Evolutionary conservation across 2,888 invertebrate genomes (phyloP).

Genomic region (Seira ritae): DNA sequence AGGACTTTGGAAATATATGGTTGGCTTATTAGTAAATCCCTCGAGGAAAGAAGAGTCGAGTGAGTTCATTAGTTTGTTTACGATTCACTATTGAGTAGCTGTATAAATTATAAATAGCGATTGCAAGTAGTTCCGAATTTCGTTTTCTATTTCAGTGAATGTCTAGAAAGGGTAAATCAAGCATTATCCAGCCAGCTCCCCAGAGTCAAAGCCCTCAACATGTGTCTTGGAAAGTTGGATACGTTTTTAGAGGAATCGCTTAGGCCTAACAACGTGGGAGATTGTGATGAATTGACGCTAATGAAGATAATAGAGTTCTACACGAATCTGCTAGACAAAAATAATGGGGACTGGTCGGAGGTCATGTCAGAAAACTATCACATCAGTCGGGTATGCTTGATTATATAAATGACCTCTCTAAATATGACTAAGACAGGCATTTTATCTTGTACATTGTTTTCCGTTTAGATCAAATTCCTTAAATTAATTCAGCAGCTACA

Average conservation of each 20-base stretch:
- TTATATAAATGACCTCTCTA: neutral
- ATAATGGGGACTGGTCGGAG: neutral
- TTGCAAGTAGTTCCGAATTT: too few species aligned
- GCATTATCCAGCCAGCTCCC: slow-evolving; percentile 14
- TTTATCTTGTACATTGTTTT: too few species aligned
- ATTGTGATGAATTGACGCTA: neutral
- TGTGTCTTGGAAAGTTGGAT: slow-evolving; percentile 22
- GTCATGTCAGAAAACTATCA: slow-evolving; percentile 15
- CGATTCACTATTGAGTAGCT: too few species aligned
- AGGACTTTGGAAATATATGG: slow-evolving; percentile 13
- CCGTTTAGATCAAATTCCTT: too few species aligned
- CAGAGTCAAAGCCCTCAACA: slow-evolving; percentile 6
- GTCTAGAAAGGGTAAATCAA: slow-evolving; percentile 26
- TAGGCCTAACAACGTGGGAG: neutral
- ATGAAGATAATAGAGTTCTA: slow-evolving; percentile 5
- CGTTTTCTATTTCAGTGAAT: slow-evolving; percentile 3
- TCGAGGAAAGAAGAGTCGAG: slow-evolving; percentile 16
- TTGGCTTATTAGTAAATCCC: slow-evolving; percentile 23
- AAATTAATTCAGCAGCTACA: too few species aligned
- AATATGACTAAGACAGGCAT: too few species aligned
- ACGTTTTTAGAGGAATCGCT: neutral
- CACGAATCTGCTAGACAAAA: neutral
- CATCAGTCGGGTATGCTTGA: slow-evolving; percentile 24
- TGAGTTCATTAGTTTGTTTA: slow-evolving; percentile 14
- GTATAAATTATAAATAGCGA: too few species aligned